Evolutionary conservation across 2,113 vertebrate species (phyloP).

Genomic region (Donacobius atricapilla): DNA sequence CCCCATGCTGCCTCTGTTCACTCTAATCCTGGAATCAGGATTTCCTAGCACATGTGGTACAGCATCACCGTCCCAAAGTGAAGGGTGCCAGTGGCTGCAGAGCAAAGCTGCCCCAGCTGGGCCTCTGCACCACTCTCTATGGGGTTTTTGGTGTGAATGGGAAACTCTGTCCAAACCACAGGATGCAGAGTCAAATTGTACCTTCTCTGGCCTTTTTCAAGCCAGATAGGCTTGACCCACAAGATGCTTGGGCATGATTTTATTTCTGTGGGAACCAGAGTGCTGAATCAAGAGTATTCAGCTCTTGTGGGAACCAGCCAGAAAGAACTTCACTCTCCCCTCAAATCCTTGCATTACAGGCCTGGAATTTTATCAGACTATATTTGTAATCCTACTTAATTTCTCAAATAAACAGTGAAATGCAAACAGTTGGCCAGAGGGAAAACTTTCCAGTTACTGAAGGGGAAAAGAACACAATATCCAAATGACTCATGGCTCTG

Average conservation of each 20-base stretch:
- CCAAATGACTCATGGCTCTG: neutral
- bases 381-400: neutral
- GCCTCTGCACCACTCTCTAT: neutral
- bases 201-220: neutral
- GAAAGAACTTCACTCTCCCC: neutral
- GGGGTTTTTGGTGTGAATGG: neutral
- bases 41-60: rapidly evolving
- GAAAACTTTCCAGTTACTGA: neutral
- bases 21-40: neutral
- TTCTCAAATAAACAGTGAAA: neutral
- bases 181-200: neutral
- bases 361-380: neutral
- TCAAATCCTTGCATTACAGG: neutral
- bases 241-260: neutral
- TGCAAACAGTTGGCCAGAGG: neutral
- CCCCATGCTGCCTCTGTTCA: neutral
- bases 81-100: neutral
- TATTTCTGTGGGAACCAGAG: neutral
- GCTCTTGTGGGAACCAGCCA: neutral
- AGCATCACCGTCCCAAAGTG: rapidly evolving
- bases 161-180: neutral
- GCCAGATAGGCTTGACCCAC: neutral
- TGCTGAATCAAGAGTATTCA: neutral
- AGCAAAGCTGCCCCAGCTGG: neutral
- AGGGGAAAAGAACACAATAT: neutral